Conservation (phyloP, 2,113 vertebrate species). For the Psilopsiagon aurifrons region DNA sequence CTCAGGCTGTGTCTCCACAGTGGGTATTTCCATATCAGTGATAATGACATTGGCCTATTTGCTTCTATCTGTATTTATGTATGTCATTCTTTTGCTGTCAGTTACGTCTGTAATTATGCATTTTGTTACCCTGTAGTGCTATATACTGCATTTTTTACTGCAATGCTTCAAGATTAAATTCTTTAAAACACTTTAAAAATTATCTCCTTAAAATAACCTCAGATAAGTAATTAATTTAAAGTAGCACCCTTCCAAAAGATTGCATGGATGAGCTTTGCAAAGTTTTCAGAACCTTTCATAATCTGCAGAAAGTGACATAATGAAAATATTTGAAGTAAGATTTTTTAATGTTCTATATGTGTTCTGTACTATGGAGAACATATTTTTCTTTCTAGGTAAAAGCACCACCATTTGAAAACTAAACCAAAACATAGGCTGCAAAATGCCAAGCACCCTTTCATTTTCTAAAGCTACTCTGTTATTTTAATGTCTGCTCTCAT, state of each 20-base stretch:
- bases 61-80: background rate
- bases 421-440: background rate
- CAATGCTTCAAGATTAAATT: background rate
- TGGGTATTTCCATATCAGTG: background rate
- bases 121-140: background rate
- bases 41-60: background rate
- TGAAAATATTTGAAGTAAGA: background rate
- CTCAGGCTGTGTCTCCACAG: background rate
- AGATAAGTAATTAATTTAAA: background rate
- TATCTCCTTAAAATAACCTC: background rate
- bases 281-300: background rate
- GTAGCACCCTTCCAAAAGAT: background rate
- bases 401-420: background rate
- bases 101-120: background rate
- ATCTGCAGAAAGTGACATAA: background rate
- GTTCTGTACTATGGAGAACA: background rate
- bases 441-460: background rate
- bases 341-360: background rate
- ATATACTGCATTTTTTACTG: background rate
- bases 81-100: background rate
- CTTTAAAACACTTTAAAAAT: background rate
- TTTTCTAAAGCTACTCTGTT: background rate
- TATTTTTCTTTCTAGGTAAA: background rate
- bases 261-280: background rate
- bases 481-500: background rate